Evolutionary conservation across 2,797 vertebrate species (phyloP), one percentile per base, ranked within the genome.

Genomic region (Vultur gryphus): DNA sequence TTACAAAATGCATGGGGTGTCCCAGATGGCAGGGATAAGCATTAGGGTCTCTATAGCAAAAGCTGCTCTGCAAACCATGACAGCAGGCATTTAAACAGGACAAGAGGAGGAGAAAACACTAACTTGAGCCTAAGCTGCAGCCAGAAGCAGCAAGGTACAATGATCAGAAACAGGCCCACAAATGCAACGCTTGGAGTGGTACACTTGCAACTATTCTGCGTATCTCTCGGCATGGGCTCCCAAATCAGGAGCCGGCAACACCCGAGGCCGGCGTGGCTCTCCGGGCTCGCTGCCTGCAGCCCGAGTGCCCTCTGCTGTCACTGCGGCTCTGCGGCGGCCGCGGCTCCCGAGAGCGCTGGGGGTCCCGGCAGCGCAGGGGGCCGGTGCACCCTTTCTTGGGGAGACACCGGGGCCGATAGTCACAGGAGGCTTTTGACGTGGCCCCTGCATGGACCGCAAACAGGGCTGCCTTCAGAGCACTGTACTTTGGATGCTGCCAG

Each of bases 301-400:
- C 90, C 16, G 90, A 79, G 83, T 93, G 95, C 88, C 95, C 90
- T 93, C 96, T 96, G 92, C 95, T 58, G 96, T 90, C 86, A 25
- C 85, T 0, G 16, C 18, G 5, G 46, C 59, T 52, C 66, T 2
- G 51, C 61, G 7, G 70, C 58, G 13, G 59, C 59, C 26, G 48
- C 48, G 18, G 24, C 16, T n/a, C 54, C 33, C 9, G 13, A 57
- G 54, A n/a, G 9, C 54, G 54, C 54, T 55, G 54, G 31, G 12
- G 54, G 37, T 37, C 37, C 37, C 10, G 37, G 37, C 37, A 37
- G 37, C 37, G 37, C 37, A 37, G 37, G 31, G 54, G 19, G 54
- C 31, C 54, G 31, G n/a, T 2, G 28, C 12, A 3, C 13, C 44
- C 28, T 15, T 9, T 35, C 35, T 2, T 2, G 57, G 57, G 3